phyloP scores from a whole-genome alignment of 2,113 vertebrate genomes.

The Gymnobelideus leadbeateri region DNA sequence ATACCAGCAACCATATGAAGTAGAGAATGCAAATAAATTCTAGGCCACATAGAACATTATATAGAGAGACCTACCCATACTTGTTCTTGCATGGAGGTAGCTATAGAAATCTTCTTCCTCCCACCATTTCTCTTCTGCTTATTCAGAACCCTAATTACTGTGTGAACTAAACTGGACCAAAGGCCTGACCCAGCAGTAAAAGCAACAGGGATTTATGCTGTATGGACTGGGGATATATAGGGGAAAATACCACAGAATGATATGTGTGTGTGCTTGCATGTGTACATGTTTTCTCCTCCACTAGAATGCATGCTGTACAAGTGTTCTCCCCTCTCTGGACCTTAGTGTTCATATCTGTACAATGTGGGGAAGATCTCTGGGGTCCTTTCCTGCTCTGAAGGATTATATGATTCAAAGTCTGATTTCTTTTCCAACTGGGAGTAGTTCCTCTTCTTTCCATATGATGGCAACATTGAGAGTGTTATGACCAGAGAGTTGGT shows the following conservation, averaged over 20 bases:
- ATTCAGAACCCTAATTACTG: neutral
- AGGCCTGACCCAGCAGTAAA: too few species aligned
- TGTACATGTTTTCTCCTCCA: neutral
- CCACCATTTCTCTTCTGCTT: neutral
- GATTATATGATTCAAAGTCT: neutral
- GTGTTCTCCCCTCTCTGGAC: neutral
- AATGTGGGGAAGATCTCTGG: neutral
- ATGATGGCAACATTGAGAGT: slow-evolving; percentile 61
- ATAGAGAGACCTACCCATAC: too few species aligned
- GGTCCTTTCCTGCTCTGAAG: neutral
- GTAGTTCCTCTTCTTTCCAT: slow-evolving; percentile 14
- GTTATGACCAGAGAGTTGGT: neutral
- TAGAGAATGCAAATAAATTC: too few species aligned
- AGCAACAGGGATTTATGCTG: neutral
- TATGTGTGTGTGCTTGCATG: neutral
- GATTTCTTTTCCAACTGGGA: neutral
- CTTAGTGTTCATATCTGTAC: neutral
- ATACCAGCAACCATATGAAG: too few species aligned
- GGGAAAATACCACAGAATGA: too few species aligned
- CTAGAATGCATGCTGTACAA: neutral
- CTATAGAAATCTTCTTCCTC: neutral
- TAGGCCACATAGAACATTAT: too few species aligned
- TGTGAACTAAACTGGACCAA: too few species aligned
- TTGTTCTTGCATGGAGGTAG: too few species aligned
- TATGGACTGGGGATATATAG: neutral